Evolutionary conservation across 2,888 invertebrate species (phyloP).

Genomic region (Poecilobothrus nobilitatus): DNA sequence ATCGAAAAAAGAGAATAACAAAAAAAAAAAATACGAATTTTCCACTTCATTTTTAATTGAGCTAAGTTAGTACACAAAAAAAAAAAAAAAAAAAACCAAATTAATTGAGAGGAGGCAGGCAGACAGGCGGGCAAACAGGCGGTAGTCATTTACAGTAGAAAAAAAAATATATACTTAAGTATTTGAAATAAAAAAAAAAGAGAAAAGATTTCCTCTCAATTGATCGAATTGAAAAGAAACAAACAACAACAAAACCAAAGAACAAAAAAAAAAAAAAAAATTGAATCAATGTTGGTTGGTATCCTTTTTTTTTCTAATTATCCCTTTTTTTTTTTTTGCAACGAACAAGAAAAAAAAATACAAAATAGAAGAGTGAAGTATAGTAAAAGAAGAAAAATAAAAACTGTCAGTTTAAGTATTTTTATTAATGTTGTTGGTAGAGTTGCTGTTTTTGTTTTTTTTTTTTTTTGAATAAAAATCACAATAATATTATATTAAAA

Average conservation of each 20-base stretch:
- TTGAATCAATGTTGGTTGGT: neutral
- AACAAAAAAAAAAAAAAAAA: neutral
- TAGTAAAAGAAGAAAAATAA: too few relatives aligned
- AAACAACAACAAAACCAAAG: neutral
- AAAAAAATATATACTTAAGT: too few relatives aligned
- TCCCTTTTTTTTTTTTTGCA: neutral
- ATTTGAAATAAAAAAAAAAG: neutral
- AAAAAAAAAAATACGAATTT: too few relatives aligned
- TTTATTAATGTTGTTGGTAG: too few relatives aligned
- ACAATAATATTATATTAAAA: too few relatives aligned
- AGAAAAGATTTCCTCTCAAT: neutral
- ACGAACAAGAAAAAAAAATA: neutral
- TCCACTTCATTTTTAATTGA: conserved; percentile 1
- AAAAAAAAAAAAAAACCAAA: too few relatives aligned
- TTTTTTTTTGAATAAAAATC: neutral
- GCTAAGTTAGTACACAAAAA: neutral
- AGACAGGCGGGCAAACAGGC: neutral
- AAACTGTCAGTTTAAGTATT: neutral
- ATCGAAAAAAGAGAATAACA: too few relatives aligned
- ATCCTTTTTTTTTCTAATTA: neutral
- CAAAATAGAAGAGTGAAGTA: too few relatives aligned
- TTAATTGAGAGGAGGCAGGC: too few relatives aligned
- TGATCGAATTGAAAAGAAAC: neutral
- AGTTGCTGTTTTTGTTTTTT: neutral
- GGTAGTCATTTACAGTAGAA: too few relatives aligned